Base-by-base conservation (phyloP, 2,888 invertebrate species). In the Drosophila anomalata region DNA sequence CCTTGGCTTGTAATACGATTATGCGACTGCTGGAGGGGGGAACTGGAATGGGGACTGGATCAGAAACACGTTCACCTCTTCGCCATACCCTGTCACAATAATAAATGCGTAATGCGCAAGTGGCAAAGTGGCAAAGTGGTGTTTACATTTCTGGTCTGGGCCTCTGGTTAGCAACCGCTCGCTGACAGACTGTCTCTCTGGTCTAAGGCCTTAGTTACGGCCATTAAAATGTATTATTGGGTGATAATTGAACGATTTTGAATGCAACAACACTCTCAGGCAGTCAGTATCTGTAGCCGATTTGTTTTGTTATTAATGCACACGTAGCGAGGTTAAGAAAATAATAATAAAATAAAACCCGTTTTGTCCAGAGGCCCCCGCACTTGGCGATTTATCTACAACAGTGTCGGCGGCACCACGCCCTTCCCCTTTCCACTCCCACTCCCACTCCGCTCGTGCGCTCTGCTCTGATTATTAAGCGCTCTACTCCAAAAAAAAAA, bases 281-380 rank as follows among this genome's bases (percentile, higher is more conserved):
- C 17, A 17, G 17, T 17, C 65, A 57, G 66, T 58, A 65, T 3
- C 59, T 31, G n/a, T 41, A 14, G n/a, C 14, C 52, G 22, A 61
- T 57, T 74, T 70, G 58, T 66, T 73, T 75, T 79, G 53, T 69
- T 66, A 66, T 69, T 69, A 61, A 65, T 76, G 78, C 84, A 80
- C 78, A 78, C 80, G 61, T 66, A 68, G 73, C 85, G 76, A 81
- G 81, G 87, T 84, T 78, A 74, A 44, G 47, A 84, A 63, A 53
- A 67, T 76, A 81, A 80, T 76, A 70, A 17, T 17, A 42, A 33
- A 83, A 63, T 48, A 65, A 78, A 81, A 80, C 76, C 60, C 47
- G 70, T 75, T 68, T 78, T 72, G 20, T 9, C 29, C 46, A 20
- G 44, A 12, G 31, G 61, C 55, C 55, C 48, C 26, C 47, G n/a